Conservation (phyloP, 2,888 invertebrate genomes). For the Nyleta sp. region DNA sequence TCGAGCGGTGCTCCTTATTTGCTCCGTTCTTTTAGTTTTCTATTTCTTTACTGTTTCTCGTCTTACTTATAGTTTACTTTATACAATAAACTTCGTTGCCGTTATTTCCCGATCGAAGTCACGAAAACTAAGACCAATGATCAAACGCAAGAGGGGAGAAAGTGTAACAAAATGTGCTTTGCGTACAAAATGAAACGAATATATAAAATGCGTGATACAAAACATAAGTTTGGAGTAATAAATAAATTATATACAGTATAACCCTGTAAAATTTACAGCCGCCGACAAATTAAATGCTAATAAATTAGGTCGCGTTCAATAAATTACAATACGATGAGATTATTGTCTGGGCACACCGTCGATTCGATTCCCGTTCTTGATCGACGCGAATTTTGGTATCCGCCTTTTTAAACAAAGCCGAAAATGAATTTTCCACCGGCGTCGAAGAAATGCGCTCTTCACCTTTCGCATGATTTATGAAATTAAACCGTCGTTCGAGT, state of each 20-base stretch:
- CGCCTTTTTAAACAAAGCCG: background rate
- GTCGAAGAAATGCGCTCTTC: background rate
- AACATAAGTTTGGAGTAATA: constrained; percentile 42
- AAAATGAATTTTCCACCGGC: constrained; percentile 10
- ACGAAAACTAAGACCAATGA: background rate
- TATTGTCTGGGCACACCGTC: background rate
- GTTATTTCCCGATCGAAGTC: constrained; percentile 8
- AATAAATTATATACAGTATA: constrained; percentile 49
- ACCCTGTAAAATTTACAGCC: constrained; percentile 51
- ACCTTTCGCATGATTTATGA: background rate
- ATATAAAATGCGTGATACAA: constrained; percentile 34
- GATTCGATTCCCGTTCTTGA: too few species aligned
- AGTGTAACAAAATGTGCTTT: constrained; percentile 4
- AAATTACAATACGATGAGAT: background rate
- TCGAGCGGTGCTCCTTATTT: constrained; percentile 19
- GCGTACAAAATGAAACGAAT: constrained; percentile 19
- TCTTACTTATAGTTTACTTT: constrained; percentile 26
- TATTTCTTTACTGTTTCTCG: constrained; percentile 1
- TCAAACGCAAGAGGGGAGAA: background rate
- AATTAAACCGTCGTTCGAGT: background rate
- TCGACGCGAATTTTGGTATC: too few species aligned
- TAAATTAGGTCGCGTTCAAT: constrained; percentile 10
- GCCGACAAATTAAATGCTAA: constrained; percentile 20
- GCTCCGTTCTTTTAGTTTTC: background rate
- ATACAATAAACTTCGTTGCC: constrained; percentile 47